Conservation (phyloP, 2,113 vertebrate genomes). For the Pygoscelis antarcticus region DNA sequence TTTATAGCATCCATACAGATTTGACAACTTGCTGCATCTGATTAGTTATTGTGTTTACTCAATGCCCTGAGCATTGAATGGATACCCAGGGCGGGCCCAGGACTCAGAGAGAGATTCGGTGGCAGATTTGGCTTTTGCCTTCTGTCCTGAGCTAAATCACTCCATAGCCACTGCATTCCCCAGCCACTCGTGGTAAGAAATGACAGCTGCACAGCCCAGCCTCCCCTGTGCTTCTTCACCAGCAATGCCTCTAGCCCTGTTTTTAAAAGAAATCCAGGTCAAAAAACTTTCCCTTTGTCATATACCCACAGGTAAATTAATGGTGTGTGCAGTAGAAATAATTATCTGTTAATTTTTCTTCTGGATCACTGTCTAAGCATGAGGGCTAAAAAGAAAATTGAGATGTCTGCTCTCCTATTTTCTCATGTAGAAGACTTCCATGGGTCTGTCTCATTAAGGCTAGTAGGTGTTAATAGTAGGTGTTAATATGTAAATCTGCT, state of each 20-base stretch:
- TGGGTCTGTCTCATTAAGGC: neutral
- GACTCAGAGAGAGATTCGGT: neutral
- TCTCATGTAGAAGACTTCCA: neutral
- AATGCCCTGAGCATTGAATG: neutral
- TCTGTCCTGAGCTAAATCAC: conserved; percentile 2
- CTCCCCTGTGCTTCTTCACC: neutral
- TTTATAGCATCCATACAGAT: conserved; percentile 54
- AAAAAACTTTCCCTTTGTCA: neutral
- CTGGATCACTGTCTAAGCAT: neutral
- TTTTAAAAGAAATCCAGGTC: neutral
- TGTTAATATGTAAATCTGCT: conserved; percentile 4
- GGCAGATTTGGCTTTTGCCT: neutral
- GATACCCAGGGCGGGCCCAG: neutral
- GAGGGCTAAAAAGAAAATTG: neutral
- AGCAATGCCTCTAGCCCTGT: neutral
- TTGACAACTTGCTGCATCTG: conserved; percentile 51
- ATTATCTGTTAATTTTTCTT: neutral
- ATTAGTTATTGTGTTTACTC: conserved; percentile 20
- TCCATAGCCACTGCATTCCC: neutral
- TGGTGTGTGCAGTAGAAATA: neutral
- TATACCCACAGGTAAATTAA: neutral
- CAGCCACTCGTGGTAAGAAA: neutral
- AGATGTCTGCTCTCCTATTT: neutral
- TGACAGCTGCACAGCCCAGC: neutral
- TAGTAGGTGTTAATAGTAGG: neutral